Conservation (phyloP, 2,888 invertebrate genomes). For the Holacanthella duospinosa region DNA sequence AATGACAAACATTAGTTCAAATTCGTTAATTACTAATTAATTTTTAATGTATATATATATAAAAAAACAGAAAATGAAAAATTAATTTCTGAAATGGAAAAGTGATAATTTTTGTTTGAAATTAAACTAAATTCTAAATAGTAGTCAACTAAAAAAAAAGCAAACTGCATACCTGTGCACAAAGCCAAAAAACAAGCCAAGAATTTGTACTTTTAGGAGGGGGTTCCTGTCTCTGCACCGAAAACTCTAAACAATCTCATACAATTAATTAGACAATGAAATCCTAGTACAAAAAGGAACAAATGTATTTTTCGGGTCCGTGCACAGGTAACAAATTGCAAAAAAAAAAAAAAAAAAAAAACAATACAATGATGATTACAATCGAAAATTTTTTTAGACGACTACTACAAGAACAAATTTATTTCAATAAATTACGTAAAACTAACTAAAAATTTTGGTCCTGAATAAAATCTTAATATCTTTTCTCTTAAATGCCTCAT, state of each 20-base stretch:
- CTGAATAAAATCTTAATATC: too few species aligned
- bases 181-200: constrained; percentile 30
- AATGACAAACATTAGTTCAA: background rate
- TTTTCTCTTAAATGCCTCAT: too few species aligned
- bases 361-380: too few species aligned
- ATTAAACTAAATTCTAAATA: constrained; percentile 9
- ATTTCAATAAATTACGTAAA: too few species aligned
- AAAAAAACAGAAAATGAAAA: background rate
- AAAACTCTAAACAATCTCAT: too few species aligned
- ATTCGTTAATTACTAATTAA: constrained; percentile 1
- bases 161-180: constrained; percentile 38
- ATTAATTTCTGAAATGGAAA: background rate
- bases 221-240: constrained; percentile 3
- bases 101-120: constrained; percentile 5
- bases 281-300: too few species aligned
- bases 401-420: too few species aligned
- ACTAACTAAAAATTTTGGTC: too few species aligned
- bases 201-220: constrained; percentile 17
- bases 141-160: too few species aligned
- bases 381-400: too few species aligned
- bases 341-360: background rate
- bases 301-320: too few species aligned
- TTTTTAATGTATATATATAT: background rate
- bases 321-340: background rate
- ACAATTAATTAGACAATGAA: too few species aligned